A percentile compares a stretch with the other conserved stretches of the same genome.
Conservation (phyloP, 2,113 vertebrate genomes). For the Erythrocercus mccallii region DNA sequence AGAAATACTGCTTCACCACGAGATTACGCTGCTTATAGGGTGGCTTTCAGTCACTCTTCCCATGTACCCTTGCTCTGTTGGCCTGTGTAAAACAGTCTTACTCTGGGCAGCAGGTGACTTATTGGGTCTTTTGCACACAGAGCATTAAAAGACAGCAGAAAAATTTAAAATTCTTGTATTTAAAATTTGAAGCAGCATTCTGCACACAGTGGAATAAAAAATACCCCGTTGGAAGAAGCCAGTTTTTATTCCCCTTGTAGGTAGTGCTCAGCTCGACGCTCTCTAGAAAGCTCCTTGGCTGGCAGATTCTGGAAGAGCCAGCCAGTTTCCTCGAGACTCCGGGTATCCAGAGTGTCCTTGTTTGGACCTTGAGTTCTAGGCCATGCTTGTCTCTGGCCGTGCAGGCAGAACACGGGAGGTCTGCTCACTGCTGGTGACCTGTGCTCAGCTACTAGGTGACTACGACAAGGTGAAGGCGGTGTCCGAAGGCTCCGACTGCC, state of each 20-base stretch:
- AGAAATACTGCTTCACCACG: neutral
- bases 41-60: neutral
- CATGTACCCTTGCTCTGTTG: neutral
- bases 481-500: conserved; percentile 91
- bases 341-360: neutral
- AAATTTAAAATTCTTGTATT: neutral
- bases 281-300: neutral
- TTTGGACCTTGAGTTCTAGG: neutral
- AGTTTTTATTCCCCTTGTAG: neutral
- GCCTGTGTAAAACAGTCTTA: neutral
- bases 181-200: neutral
- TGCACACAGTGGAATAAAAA: neutral
- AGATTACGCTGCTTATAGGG: neutral
- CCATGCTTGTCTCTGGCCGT: neutral
- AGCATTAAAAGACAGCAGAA: neutral
- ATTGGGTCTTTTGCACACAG: rapidly evolving
- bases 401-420: neutral
- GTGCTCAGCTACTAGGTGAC: conserved; percentile 89
- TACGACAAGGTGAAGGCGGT: conserved; percentile 96
- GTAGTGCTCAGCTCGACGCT: neutral
- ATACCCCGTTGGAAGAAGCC: neutral
- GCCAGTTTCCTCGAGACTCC: neutral
- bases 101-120: neutral
- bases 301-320: neutral
- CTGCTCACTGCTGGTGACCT: neutral